Evolutionary conservation across 2,113 vertebrate species (phyloP).

Genomic region (Centropus unirufus): DNA sequence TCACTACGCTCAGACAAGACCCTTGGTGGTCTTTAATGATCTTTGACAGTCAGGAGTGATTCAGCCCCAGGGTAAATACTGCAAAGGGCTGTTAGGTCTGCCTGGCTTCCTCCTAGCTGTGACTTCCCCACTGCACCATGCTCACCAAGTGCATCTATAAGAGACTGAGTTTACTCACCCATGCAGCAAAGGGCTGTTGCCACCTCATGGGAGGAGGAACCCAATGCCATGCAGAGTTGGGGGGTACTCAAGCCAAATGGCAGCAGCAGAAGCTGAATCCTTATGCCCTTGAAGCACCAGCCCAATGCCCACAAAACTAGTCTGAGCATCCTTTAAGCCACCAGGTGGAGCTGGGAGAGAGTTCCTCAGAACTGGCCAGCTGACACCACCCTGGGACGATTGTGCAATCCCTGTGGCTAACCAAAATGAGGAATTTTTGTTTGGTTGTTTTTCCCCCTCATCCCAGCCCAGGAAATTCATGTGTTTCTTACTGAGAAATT

Average conservation of each 20-base stretch:
- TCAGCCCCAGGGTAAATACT: neutral
- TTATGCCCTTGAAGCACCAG: neutral
- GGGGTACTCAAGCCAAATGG: neutral
- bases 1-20: neutral
- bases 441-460: neutral
- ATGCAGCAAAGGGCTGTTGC: neutral
- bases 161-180: neutral
- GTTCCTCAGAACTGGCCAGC: neutral
- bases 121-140: fast-evolving
- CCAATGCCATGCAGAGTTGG: fast-evolving
- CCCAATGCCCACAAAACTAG: fast-evolving
- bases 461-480: neutral
- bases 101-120: neutral
- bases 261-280: neutral
- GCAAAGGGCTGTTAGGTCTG: neutral
- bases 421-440: neutral
- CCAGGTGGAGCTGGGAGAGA: constrained; percentile 59
- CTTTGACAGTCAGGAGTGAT: neutral
- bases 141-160: fast-evolving
- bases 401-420: neutral
- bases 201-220: fast-evolving
- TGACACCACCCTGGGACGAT: neutral
- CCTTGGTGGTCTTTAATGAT: neutral
- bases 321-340: neutral
- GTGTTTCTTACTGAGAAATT: neutral